phyloP scores from a whole-genome alignment of 2,797 vertebrate species.

The Lacerta bilineata region DNA sequence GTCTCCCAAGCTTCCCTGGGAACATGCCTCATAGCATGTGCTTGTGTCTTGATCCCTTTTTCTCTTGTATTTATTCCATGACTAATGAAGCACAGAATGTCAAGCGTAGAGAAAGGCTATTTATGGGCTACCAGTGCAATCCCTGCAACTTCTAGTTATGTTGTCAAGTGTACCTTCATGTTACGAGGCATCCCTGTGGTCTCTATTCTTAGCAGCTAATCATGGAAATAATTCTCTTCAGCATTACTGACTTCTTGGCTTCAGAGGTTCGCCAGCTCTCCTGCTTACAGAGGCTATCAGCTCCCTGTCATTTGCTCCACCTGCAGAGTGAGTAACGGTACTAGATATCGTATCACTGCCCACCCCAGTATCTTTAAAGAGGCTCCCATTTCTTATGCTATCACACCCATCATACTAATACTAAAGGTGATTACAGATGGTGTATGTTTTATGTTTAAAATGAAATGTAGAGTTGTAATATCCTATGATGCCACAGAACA shows the following conservation, averaged over 20 bases:
- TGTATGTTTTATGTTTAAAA: background rate
- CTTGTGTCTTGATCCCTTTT: background rate
- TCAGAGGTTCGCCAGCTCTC: background rate
- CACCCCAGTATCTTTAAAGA: background rate
- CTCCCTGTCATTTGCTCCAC: slow-evolving; percentile 19
- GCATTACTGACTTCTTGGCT: slow-evolving; percentile 39
- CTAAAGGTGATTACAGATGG: slow-evolving; percentile 9
- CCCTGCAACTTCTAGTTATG: slow-evolving; percentile 44
- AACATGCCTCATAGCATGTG: background rate
- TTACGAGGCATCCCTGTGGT: slow-evolving; percentile 34
- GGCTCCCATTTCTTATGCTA: rapidly evolving
- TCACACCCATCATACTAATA: background rate
- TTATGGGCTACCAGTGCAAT: slow-evolving; percentile 47
- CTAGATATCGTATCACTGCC: background rate
- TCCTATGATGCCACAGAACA: background rate
- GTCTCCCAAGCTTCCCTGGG: background rate
- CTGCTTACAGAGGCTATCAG: slow-evolving; percentile 15
- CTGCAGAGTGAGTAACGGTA: background rate
- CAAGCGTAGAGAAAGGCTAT: slow-evolving; percentile 8
- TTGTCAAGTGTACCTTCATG: slow-evolving; percentile 47
- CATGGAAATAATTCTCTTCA: slow-evolving; percentile 72
- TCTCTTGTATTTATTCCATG: background rate
- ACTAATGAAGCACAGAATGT: slow-evolving; percentile 34
- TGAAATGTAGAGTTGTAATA: background rate
- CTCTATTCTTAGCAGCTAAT: slow-evolving; percentile 68